Evolutionary conservation across 2,888 invertebrate genomes (phyloP).

Genomic region (Scaptodrosophila latifasciaeformis): DNA sequence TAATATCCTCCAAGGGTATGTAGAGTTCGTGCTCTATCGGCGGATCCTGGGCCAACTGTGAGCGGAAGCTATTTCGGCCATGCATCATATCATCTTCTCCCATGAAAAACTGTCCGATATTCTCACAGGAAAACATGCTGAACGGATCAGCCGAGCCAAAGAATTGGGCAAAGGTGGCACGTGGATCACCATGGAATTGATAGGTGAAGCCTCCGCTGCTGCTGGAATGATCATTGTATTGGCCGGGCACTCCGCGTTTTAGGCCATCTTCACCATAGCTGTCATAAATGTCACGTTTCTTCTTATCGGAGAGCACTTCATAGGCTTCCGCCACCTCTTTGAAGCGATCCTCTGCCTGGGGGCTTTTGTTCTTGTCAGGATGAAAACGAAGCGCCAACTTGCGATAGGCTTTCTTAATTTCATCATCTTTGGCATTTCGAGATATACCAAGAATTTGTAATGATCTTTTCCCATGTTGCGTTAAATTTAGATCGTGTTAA

Average conservation of each 20-base stretch:
- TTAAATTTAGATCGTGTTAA: too few species aligned
- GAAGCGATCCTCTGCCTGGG: conserved; percentile 96
- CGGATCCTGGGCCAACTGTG: conserved; percentile 92
- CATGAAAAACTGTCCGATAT: conserved; percentile 82
- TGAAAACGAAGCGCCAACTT: conserved; percentile 98
- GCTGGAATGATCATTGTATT: conserved; percentile 79
- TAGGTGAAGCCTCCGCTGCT: conserved; percentile 76
- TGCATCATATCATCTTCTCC: conserved; percentile 73
- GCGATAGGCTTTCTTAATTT: conserved; percentile 97
- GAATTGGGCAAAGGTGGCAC: conserved; percentile 98
- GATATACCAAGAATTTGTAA: conserved; percentile 93
- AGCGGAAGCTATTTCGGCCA: conserved; percentile 84
- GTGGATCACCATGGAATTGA: conserved; percentile 95
- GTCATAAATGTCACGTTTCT: conserved; percentile 96
- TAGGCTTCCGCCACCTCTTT: conserved; percentile 99
- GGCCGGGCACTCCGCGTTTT: conserved; percentile 85
- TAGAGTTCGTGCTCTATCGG: too few species aligned
- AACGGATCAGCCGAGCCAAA: conserved; percentile 97
- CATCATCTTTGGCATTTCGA: conserved; percentile 93
- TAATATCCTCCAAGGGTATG: too few species aligned
- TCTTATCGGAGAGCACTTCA: conserved; percentile 96
- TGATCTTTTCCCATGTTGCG: conserved; percentile 97
- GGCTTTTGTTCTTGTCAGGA: conserved; percentile 97
- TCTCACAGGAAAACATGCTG: conserved; percentile 89
- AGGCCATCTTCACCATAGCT: conserved; percentile 93